A percentile compares a stretch with the other conserved stretches of the same genome.
These are phyloP conservation scores for Hypanus sabinus DNA, from an alignment of 2,113 vertebrate genomes.

Conservation along the genomic window DNA sequence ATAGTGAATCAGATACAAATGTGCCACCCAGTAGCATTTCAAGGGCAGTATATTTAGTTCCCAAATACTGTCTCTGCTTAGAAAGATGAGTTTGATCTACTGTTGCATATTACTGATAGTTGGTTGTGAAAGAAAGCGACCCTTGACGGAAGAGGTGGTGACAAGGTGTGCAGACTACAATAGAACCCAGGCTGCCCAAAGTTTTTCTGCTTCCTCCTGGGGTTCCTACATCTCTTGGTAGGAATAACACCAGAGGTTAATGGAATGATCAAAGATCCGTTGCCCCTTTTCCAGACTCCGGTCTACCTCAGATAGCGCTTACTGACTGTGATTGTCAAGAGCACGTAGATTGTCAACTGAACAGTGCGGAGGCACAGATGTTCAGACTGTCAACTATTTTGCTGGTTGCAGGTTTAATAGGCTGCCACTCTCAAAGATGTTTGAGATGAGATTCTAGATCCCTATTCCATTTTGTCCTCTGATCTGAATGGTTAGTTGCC, in stretches of 20 bases:
- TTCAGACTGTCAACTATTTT: neutral
- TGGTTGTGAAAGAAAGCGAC: neutral
- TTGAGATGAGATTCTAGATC: neutral
- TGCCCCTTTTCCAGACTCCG: neutral
- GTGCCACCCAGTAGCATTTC: no score
- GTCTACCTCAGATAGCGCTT: neutral
- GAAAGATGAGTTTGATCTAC: neutral
- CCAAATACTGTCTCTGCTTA: neutral
- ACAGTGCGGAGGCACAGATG: neutral
- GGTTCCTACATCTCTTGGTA: neutral
- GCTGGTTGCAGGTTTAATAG: neutral
- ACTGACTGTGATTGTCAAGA: neutral
- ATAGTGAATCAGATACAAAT: no score
- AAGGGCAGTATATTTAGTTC: neutral
- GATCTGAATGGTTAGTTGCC: neutral
- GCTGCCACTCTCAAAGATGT: neutral
- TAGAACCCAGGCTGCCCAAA: neutral
- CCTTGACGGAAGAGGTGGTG: neutral
- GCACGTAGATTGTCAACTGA: neutral
- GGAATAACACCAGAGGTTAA: neutral
- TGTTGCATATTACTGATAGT: neutral
- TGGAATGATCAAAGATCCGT: neutral
- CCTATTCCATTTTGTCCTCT: neutral
- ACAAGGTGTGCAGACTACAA: neutral
- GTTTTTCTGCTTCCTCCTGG: neutral